Evolutionary conservation across 2,113 vertebrate species (phyloP).

Genomic region (Etheostoma cragini): DNA sequence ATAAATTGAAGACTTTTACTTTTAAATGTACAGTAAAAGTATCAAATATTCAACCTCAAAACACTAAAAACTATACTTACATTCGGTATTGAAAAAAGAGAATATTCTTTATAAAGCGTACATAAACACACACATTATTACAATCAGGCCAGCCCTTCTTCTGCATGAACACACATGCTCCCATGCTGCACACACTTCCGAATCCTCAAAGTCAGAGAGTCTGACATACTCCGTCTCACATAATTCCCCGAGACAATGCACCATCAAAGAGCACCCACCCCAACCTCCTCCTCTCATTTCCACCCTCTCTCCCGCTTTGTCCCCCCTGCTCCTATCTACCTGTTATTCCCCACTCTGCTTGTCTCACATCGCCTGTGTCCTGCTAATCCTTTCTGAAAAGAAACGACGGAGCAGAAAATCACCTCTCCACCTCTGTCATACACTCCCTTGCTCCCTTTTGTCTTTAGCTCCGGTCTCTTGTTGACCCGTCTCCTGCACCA

Average conservation of each 20-base stretch:
- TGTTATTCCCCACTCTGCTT: slow-evolving; percentile 72
- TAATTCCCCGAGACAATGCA: slow-evolving; percentile 77
- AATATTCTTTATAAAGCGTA: not conserved
- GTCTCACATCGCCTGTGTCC: slow-evolving; percentile 76
- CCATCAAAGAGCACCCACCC: slow-evolving; percentile 60
- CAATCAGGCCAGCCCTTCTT: not conserved
- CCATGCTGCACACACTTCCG: slow-evolving; percentile 7
- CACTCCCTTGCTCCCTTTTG: slow-evolving; percentile 77
- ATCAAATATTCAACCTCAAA: not conserved
- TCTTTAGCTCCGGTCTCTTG: slow-evolving; percentile 73
- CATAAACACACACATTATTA: slow-evolving; percentile 1
- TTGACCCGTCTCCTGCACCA: slow-evolving; percentile 53
- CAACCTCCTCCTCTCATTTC: slow-evolving; percentile 47
- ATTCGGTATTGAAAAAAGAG: not conserved
- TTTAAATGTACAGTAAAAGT: not conserved
- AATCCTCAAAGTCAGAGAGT: slow-evolving; percentile 62
- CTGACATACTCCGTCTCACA: slow-evolving; percentile 64
- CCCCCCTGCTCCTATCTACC: slow-evolving; percentile 67
- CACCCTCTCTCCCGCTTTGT: slow-evolving; percentile 32
- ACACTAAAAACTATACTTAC: not conserved
- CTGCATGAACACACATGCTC: not conserved
- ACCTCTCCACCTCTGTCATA: slow-evolving; percentile 83
- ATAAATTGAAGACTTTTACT: not conserved
- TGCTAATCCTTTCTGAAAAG: slow-evolving; percentile 82
- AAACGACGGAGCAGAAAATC: slow-evolving; percentile 85